Evolutionary conservation across 1,140 invertebrate species (phyloP).

Genomic region (Drosophila seguyi): DNA sequence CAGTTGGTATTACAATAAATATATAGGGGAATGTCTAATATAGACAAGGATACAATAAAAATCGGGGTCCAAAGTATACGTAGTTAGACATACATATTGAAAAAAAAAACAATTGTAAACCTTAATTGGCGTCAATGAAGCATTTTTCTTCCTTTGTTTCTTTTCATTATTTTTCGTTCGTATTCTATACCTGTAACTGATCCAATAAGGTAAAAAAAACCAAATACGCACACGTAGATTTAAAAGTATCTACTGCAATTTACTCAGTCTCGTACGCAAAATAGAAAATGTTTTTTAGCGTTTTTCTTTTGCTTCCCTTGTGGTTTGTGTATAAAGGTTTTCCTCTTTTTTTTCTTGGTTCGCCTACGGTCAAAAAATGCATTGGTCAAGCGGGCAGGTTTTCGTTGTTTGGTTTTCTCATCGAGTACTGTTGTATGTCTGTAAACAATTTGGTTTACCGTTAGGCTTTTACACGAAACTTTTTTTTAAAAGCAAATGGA

Average conservation of each 20-base stretch:
- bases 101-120: conserved; percentile 44
- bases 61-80: conserved; percentile 71
- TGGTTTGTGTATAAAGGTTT: conserved; percentile 32
- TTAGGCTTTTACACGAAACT: conserved; percentile 11
- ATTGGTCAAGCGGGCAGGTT: conserved; percentile 46
- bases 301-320: conserved; percentile 65
- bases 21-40: conserved; percentile 72
- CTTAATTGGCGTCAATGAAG: conserved; percentile 59
- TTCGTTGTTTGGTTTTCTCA: conserved; percentile 39
- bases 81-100: conserved; percentile 45
- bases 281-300: conserved; percentile 70
- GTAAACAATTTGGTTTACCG: conserved; percentile 45
- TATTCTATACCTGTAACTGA: conserved; percentile 74
- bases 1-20: conserved; percentile 53
- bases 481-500: conserved; percentile 30
- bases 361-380: conserved; percentile 52
- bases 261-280: conserved; percentile 73
- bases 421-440: conserved; percentile 34
- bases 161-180: conserved; percentile 44
- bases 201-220: conserved; percentile 48
- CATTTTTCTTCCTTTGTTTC: conserved; percentile 35
- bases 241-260: conserved; percentile 61
- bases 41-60: conserved; percentile 79
- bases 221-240: conserved; percentile 31
- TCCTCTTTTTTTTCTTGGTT: conserved; percentile 27